Evolutionary conservation across 2,113 vertebrate species (phyloP), one percentile per base, ranked within the genome.

Genomic region (Carassius gibelio): DNA sequence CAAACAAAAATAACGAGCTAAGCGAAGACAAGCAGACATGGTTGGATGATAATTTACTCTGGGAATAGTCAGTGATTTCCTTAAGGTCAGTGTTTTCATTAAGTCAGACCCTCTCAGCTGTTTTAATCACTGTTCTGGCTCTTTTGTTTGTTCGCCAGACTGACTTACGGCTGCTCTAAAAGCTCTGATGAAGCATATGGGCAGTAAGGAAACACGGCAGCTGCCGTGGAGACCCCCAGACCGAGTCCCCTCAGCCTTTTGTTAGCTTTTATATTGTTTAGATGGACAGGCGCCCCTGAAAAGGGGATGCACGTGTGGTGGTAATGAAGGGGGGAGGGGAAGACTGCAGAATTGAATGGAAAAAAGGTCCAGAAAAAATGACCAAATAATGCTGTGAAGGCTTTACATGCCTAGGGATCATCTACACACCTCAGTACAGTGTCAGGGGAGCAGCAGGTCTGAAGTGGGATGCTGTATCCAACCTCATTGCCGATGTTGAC

Each of bases 401-500:
- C 48, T 71, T 38, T 48, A 8, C 66, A 50, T 55, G 5, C 23
- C n/a, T 75, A 19, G 17, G 13, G 14, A 34, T 30, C 13, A 77
- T 14, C 30, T 34, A 52, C 75, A 89, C 95, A 98, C 96, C 96
- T 96, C 45, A 98, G 93, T 88, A 98, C 92, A 0, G 97, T 97
- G 64, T 96, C 96, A 0, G 89, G 82, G 6, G 92, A 90, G 64
- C 95, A 97, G 94, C 97, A 98, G 88, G 93, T 96, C 85, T 98
- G 96, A 72, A 95, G 95, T 0, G 96, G 95, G 77, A 97, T 84
- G 19, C 87, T 85, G 69, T 98, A 98, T 57, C 96, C 96, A 5
- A 97, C 97, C 89, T 99, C 97, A 0, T 97, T 97, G 36, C 97
- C 96, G 0, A 97, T 89, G 90, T 93, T 96, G 59, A 97, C 95